Conservation (phyloP, 2,113 vertebrate species). For the Aegotheles bennettii region DNA sequence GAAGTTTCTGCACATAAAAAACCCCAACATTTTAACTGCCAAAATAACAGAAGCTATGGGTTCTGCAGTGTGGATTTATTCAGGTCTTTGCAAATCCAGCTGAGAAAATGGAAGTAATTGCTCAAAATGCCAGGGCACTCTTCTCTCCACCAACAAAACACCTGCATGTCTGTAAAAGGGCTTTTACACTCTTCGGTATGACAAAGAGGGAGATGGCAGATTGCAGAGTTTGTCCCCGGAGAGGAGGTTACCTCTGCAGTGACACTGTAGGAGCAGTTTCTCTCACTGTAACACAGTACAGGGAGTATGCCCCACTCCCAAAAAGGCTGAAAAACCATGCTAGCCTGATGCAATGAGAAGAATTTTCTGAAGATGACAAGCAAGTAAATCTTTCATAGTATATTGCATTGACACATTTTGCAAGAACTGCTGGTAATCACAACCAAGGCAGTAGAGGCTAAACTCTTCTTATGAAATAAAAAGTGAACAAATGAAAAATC, state of each 20-base stretch:
- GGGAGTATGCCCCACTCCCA: neutral
- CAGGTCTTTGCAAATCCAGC: neutral
- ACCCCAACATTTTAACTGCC: neutral
- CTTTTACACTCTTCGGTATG: neutral
- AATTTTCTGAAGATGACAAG: neutral
- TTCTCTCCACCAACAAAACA: neutral
- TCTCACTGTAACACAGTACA: accelerated
- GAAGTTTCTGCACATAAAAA: neutral
- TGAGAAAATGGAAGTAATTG: neutral
- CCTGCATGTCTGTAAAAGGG: neutral
- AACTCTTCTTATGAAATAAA: neutral
- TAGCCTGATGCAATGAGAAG: neutral
- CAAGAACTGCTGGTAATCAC: neutral
- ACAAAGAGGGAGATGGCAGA: neutral
- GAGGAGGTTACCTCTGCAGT: neutral
- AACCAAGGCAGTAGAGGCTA: neutral
- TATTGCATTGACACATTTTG: neutral
- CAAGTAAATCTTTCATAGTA: neutral
- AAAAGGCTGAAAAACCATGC: neutral
- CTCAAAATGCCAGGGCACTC: neutral
- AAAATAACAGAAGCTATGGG: neutral
- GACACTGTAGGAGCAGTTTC: neutral
- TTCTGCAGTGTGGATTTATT: neutral
- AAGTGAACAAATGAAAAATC: neutral
- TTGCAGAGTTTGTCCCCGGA: neutral